Evolutionary conservation across 2,888 invertebrate genomes (phyloP), one percentile per base, ranked within the genome.

Genomic region (Cheilosia grossa): DNA sequence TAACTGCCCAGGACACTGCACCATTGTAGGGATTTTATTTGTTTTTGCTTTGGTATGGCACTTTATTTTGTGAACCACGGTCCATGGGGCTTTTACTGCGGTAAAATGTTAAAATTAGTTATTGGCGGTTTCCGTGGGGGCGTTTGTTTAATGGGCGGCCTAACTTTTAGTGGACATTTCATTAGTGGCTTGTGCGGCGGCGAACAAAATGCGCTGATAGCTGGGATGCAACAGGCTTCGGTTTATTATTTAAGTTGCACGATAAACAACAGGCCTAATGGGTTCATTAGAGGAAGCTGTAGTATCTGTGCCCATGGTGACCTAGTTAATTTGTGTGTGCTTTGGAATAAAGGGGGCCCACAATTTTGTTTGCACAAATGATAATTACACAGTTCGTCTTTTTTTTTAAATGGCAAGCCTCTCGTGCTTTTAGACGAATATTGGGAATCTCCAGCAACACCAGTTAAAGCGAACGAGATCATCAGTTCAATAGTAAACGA

Each of bases 71-170:
- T 27, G 19, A 44, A 19, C 21, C 13, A 19, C 17, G n/a, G 17
- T 47, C 19, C 9, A 27, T 15, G 13, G 24, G 13, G 24, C 49
- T 21, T 64, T 64, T 27, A 33, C 64, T 37, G 40, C 30, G 56
- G 66, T 75, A 58, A 67, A 75, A 42, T 66, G 66, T 75, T 75
- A 64, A 66, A 75, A 66, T 40, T 75, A 66, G 75, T 75, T 75
- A 66, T 66, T 75, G 66, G 66, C 66, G 75, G 66, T 51, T 75
- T 58, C 42, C 58, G 30, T 51, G 56, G 49, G 49, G 24, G 27
- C 49, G 49, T 66, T 66, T 75, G 30, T 49, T 66, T 66, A 58
- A 75, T 64, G 54, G 54, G 44, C 27, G 47, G 54, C 63, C 47
- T 47, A 47, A 42, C 63, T 51, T 37, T 56, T 44, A 44, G 54